Base-by-base conservation (phyloP, 2,888 invertebrate species). In the Drosophila falleni region DNA sequence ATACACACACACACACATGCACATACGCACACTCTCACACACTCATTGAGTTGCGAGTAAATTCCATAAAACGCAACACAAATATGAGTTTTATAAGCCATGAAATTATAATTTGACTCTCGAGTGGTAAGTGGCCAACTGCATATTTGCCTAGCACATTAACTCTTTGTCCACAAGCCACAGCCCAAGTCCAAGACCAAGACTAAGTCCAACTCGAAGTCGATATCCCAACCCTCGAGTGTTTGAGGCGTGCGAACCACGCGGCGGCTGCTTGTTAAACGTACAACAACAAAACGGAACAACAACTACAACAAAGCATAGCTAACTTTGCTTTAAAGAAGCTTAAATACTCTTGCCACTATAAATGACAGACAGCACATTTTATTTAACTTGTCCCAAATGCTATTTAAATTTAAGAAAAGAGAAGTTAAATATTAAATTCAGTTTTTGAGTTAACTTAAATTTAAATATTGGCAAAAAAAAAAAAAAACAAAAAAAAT, bases 71-170 rank as follows among this genome's bases (percentile, higher is more conserved):
- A 87, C 78, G 74, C 78, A 81, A 80, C 65, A 80, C 87, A 89
- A 89, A 86, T 87, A 86, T 85, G 78, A 85, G 76, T 86, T 86
- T 86, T 86, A 86, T 86, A 89, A 86, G 86, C 83, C 86, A 86
- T 86, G 86, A 86, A 86, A 86, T 86, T 89, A 89, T 86, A 89
- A 86, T 86, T 86, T 87, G 86, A 70, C 86, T 85, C 59, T 89
- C 73, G 64, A 83, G 87, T 84, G 84, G 84, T 87, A 84, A 84
- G 80, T 83, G 82, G 80, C 88, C 78, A 83, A 76, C 64, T 74
- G 70, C 69, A 62, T 84, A 81, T 84, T 84, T 84, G 89, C 89
- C 60, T 16, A 83, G 71, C 73, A 71, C 81, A 84, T 84, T 84
- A 84, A 69, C 89, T 87, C 81, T 67, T 67, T 68, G 66, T 55